These are phyloP conservation scores for Lethocerus indicus DNA, from an alignment of 1,140 invertebrate species.

Conservation along the genomic window DNA sequence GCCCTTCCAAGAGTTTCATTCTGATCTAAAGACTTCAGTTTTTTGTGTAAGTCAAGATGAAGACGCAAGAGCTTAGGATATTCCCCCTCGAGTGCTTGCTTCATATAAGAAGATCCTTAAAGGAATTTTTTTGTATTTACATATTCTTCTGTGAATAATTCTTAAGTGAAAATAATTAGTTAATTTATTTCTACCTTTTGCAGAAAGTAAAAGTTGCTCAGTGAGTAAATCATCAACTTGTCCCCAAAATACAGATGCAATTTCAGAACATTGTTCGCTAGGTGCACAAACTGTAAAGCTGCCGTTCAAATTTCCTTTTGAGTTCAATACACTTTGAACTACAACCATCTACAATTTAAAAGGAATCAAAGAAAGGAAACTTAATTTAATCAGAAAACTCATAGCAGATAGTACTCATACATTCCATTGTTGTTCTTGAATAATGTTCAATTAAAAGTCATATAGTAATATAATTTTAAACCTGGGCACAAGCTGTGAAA, in stretches of 20 bases:
- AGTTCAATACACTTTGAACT: slow-evolving; percentile 17
- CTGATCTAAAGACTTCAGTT: slow-evolving; percentile 26
- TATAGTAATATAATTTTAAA: slow-evolving; percentile 7
- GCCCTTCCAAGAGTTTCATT: not conserved
- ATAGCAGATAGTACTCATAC: no score
- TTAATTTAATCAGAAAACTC: no score
- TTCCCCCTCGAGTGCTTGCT: slow-evolving; percentile 73
- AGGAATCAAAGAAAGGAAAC: no score
- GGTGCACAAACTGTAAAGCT: not conserved
- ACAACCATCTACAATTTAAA: slow-evolving; percentile 17
- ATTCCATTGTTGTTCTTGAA: not conserved
- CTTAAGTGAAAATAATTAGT: slow-evolving; percentile 2
- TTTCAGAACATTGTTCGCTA: slow-evolving; percentile 39
- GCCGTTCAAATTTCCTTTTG: not conserved
- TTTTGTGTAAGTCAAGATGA: slow-evolving; percentile 42
- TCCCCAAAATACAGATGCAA: slow-evolving; percentile 17
- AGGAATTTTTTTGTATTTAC: slow-evolving; percentile 19
- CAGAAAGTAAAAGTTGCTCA: slow-evolving; percentile 24
- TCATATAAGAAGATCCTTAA: slow-evolving; percentile 46
- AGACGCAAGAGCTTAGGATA: slow-evolving; percentile 67
- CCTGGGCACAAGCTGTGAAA: slow-evolving; percentile 16
- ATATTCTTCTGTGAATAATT: slow-evolving; percentile 2
- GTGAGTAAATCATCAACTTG: slow-evolving; percentile 15
- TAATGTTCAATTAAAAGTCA: not conserved
- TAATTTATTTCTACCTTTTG: slow-evolving; percentile 34